These are phyloP conservation scores for Solenodon paradoxus DNA, from an alignment of 2,113 vertebrate species.

Conservation along the genomic window DNA sequence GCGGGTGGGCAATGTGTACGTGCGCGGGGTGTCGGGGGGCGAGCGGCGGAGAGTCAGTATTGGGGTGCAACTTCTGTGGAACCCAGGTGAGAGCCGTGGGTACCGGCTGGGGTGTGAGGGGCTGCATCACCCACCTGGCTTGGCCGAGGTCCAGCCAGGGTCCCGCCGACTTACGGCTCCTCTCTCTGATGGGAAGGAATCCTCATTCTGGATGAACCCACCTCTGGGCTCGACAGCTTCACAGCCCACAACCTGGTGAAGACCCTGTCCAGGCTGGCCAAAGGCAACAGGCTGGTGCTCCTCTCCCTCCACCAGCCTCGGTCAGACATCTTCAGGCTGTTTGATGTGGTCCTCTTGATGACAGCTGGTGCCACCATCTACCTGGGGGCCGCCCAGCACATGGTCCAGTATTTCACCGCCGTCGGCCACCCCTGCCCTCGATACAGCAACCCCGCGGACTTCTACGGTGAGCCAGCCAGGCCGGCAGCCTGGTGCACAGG, in stretches of 20 bases:
- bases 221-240: slow-evolving; percentile 97
- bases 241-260: slow-evolving; percentile 96
- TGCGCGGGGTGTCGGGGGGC: slow-evolving; percentile 92
- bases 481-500: fast-evolving
- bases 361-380: slow-evolving; percentile 92
- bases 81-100: slow-evolving; percentile 88
- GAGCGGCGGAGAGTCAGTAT: slow-evolving; percentile 96
- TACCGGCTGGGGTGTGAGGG: background rate
- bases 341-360: slow-evolving; percentile 94
- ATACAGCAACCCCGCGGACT: slow-evolving; percentile 97
- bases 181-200: slow-evolving; percentile 86
- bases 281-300: slow-evolving; percentile 93
- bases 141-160: fast-evolving
- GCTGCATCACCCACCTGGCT: fast-evolving
- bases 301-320: slow-evolving; percentile 96
- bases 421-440: slow-evolving; percentile 92
- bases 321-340: slow-evolving; percentile 96
- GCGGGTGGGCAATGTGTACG: slow-evolving; percentile 89
- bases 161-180: background rate
- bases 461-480: slow-evolving; percentile 87
- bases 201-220: slow-evolving; percentile 95
- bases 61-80: slow-evolving; percentile 96
- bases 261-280: slow-evolving; percentile 93
- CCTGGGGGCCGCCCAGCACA: slow-evolving; percentile 90
- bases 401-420: slow-evolving; percentile 93